Evolutionary conservation across 2,888 invertebrate genomes (phyloP).

Genomic region (Masnerella sp.): DNA sequence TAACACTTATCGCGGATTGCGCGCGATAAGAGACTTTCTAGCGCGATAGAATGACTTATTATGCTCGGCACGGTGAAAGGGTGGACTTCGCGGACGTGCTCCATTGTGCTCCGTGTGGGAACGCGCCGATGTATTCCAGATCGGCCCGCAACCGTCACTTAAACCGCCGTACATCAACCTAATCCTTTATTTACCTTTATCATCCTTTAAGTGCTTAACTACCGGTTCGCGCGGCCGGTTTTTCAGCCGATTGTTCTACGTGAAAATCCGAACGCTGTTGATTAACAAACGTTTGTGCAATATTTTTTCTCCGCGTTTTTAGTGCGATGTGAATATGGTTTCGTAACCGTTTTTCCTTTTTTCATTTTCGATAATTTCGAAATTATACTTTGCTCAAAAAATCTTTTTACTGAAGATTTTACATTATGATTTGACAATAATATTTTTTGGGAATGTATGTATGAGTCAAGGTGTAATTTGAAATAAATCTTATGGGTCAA

Average conservation of each 20-base stretch:
- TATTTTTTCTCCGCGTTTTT: no score
- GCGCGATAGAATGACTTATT: conserved; percentile 36
- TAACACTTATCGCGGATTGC: conserved; percentile 42
- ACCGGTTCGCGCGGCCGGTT: conserved; percentile 20
- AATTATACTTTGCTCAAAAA: no score
- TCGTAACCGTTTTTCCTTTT: no score
- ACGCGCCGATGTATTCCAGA: conserved; percentile 38
- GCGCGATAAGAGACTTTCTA: conserved; percentile 48
- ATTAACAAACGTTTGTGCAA: no score
- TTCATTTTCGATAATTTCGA: no score
- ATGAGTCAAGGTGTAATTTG: no score
- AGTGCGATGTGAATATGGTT: no score
- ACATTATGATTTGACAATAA: no score
- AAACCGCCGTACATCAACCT: conserved; percentile 43
- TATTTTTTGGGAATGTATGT: no score
- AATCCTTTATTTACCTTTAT: conserved; percentile 54
- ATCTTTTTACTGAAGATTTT: no score
- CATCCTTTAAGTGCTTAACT: conserved; percentile 48
- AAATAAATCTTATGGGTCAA: no score
- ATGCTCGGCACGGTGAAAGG: conserved; percentile 46
- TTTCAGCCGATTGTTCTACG: conserved; percentile 3
- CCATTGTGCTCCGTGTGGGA: conserved; percentile 44
- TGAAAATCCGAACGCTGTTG: no score
- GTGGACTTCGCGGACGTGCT: conserved; percentile 24
- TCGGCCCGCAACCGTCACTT: conserved; percentile 40